These are phyloP conservation scores for Parotia lawesii DNA, from an alignment of 2,113 vertebrate species.

Conservation along the genomic window DNA sequence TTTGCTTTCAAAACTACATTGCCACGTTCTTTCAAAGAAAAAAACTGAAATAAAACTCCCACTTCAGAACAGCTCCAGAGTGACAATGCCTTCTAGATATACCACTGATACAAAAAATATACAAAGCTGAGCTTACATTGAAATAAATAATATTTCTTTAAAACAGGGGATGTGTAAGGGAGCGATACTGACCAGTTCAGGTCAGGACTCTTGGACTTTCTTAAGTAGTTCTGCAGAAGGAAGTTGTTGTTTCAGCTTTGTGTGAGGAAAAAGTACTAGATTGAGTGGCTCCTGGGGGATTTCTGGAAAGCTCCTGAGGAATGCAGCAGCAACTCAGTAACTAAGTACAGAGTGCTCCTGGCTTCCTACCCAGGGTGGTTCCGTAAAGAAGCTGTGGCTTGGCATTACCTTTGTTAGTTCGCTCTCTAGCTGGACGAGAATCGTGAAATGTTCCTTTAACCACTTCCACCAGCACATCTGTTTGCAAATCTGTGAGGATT, in stretches of 20 bases:
- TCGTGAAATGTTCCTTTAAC: conserved; percentile 23
- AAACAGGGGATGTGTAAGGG: not conserved
- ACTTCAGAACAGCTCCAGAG: not conserved
- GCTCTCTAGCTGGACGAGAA: not conserved
- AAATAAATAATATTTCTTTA: not conserved
- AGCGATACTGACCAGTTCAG: not conserved
- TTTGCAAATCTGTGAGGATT: conserved; percentile 37
- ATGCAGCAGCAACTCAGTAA: conserved; percentile 1
- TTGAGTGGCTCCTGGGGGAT: conserved; percentile 33
- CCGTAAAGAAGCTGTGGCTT: conserved; percentile 43
- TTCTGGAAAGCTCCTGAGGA: conserved; percentile 64
- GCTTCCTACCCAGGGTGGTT: conserved; percentile 47
- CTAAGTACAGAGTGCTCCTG: conserved; percentile 47
- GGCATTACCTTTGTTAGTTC: conserved; percentile 33
- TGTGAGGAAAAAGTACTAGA: conserved; percentile 13
- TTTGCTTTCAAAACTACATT: not conserved
- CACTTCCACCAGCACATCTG: conserved; percentile 41
- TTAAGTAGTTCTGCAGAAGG: conserved; percentile 57
- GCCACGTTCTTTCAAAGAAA: not conserved
- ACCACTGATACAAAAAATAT: not conserved
- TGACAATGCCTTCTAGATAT: not conserved
- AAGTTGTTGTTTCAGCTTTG: conserved; percentile 45
- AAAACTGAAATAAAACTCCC: not conserved
- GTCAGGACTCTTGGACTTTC: not conserved
- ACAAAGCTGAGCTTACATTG: not conserved